Conservation (phyloP, 2,113 vertebrate genomes). For the Heterotilapia buettikoferi region DNA sequence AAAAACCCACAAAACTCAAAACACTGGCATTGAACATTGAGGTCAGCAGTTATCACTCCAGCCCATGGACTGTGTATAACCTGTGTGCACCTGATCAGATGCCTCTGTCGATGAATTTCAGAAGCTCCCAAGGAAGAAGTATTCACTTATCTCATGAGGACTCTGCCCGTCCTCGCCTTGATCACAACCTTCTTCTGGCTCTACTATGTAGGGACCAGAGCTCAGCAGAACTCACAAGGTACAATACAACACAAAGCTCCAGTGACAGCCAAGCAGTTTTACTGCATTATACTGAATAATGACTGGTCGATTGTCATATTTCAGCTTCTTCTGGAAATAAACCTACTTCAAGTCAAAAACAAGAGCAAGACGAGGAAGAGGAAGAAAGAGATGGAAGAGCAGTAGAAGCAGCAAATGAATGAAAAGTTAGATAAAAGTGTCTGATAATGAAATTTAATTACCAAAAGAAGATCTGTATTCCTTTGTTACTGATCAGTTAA, state of each 20-base stretch:
- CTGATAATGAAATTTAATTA: neutral
- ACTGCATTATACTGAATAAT: neutral
- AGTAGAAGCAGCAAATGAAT: neutral
- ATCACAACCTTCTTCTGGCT: neutral
- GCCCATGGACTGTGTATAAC: neutral
- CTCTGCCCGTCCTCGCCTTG: neutral
- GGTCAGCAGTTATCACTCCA: neutral
- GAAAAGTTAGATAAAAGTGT: neutral
- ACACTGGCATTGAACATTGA: neutral
- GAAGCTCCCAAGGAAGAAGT: fast-evolving
- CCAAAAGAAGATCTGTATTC: neutral
- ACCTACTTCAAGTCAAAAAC: neutral
- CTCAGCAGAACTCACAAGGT: neutral
- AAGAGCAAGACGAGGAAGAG: neutral
- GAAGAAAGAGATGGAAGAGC: neutral
- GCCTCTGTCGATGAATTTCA: neutral
- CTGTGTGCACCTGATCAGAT: neutral
- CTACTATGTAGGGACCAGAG: neutral
- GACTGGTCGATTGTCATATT: fast-evolving
- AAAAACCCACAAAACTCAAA: neutral
- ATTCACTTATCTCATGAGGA: neutral
- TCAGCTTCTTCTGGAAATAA: neutral
- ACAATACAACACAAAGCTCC: neutral
- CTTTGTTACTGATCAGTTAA: fast-evolving
- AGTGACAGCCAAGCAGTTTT: neutral